These are phyloP conservation scores for Triops cancriformis DNA, from an alignment of 1,140 invertebrate species.

Conservation along the genomic window DNA sequence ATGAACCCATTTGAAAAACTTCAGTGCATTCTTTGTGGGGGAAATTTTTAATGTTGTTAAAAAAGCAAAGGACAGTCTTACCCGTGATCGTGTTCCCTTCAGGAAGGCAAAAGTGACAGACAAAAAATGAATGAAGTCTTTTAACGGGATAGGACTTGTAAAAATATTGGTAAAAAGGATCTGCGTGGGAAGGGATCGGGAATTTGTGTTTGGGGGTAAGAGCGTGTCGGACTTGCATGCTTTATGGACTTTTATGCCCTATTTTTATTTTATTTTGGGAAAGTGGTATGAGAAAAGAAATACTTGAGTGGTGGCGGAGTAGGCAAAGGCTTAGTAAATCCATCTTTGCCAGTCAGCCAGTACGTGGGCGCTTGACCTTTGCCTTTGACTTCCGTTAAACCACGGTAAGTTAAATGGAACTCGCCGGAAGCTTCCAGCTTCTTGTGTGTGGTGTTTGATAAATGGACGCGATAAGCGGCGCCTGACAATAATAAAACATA, in stretches of 20 bases:
- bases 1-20: neutral
- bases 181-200: too few relatives aligned
- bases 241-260: too few relatives aligned
- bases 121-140: too few relatives aligned
- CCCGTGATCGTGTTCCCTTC: neutral
- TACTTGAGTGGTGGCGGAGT: slow-evolving; percentile 66
- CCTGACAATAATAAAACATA: slow-evolving; percentile 42
- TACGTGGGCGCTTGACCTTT: slow-evolving; percentile 84
- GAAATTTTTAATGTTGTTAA: neutral
- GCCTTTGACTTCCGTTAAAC: slow-evolving; percentile 74
- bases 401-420: slow-evolving; percentile 68
- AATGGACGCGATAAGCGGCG: slow-evolving; percentile 70
- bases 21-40: too few relatives aligned
- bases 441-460: slow-evolving; percentile 66
- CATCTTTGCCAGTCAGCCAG: slow-evolving; percentile 79
- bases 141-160: too few relatives aligned
- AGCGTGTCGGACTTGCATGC: too few relatives aligned
- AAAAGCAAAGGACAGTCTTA: neutral
- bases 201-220: too few relatives aligned
- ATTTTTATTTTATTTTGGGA: too few relatives aligned
- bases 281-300: too few relatives aligned
- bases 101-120: neutral
- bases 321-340: slow-evolving; percentile 75
- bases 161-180: too few relatives aligned
- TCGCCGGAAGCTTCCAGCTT: slow-evolving; percentile 64